Conservation (phyloP, 2,888 invertebrate species). For the Hyalella azteca region DNA sequence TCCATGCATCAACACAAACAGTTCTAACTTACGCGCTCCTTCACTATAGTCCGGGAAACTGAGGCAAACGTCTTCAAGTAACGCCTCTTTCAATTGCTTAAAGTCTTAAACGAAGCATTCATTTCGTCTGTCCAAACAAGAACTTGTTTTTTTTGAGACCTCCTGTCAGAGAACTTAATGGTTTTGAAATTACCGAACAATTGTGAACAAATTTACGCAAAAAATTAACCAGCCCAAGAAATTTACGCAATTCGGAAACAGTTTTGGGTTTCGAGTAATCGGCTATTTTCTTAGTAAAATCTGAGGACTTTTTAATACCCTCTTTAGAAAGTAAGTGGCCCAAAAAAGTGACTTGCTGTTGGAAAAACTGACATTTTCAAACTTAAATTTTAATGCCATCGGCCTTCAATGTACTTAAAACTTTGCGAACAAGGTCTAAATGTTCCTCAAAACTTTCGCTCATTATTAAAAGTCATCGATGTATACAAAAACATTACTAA, state of each 20-base stretch:
- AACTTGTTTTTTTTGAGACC: neutral
- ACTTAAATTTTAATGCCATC: neutral
- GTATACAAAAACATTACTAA: neutral
- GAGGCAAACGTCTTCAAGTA: too few relatives aligned
- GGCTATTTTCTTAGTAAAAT: neutral
- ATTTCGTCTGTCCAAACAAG: neutral
- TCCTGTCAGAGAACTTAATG: neutral
- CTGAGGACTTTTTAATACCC: neutral
- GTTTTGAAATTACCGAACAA: neutral
- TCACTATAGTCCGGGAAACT: too few relatives aligned
- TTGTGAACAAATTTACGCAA: neutral
- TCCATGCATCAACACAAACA: too few relatives aligned
- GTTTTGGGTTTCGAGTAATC: neutral
- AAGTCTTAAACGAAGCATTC: too few relatives aligned
- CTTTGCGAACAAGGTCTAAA: neutral
- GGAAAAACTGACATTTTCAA: neutral
- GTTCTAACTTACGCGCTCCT: too few relatives aligned
- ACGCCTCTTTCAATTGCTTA: too few relatives aligned
- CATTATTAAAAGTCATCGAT: conserved; percentile 2
- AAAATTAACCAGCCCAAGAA: neutral
- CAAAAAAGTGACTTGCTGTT: neutral
- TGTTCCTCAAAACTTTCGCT: neutral
- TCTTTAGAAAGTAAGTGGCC: neutral
- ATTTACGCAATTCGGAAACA: neutral
- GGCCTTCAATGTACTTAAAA: neutral